These are phyloP conservation scores for Thymelicus sylvestris DNA, from an alignment of 2,888 invertebrate species.

Conservation along the genomic window DNA sequence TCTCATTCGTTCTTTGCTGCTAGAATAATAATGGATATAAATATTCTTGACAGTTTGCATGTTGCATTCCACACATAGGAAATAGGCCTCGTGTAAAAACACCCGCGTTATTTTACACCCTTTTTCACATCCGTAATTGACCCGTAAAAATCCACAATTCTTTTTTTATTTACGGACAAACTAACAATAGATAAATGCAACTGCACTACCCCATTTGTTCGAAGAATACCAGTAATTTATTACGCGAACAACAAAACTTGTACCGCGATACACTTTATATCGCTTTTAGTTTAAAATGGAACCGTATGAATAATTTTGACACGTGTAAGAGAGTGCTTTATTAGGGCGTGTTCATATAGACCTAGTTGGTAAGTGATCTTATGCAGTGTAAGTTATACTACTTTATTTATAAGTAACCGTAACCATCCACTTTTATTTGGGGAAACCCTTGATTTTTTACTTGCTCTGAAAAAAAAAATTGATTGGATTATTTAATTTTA, in stretches of 20 bases:
- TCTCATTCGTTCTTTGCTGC: not conserved
- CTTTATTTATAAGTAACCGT: not conserved
- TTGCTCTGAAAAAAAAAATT: no score
- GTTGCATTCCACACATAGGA: no score
- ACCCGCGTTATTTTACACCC: not conserved
- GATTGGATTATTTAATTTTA: no score
- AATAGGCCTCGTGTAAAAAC: no score
- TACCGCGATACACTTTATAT: conserved; percentile 24
- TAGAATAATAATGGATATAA: not conserved
- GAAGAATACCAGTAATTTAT: conserved; percentile 28
- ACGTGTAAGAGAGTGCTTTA: conserved; percentile 25
- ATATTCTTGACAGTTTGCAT: no score
- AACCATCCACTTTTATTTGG: no score
- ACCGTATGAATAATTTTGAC: conserved; percentile 35
- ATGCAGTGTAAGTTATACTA: no score
- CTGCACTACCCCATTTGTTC: conserved; percentile 24
- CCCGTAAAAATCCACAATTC: conserved; percentile 1
- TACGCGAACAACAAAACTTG: conserved; percentile 29
- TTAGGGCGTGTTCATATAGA: not conserved
- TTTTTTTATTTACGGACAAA: conserved; percentile 20
- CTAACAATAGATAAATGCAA: conserved; percentile 31
- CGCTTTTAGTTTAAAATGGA: conserved; percentile 28
- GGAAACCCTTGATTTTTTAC: no score
- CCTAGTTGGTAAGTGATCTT: no score
- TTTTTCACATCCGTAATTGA: not conserved